Evolutionary conservation across 2,113 vertebrate genomes (phyloP), one percentile per base, ranked within the genome.

Genomic region (Alligator mississippiensis): DNA sequence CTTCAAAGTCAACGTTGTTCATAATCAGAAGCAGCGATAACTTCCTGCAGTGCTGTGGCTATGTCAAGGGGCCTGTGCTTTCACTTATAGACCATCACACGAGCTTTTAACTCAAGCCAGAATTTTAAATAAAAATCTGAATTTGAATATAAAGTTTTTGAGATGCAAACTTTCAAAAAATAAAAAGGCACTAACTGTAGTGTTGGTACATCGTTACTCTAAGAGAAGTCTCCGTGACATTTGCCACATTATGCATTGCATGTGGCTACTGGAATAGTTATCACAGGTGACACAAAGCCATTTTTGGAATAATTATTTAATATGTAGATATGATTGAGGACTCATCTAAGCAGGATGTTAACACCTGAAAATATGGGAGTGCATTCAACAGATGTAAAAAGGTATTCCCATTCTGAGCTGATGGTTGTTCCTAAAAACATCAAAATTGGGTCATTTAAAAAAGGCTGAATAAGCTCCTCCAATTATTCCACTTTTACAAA

Each of bases 331-430:
- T 19, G 11, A 66, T 74, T 47, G 3, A 59, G 34, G 86, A 30
- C 13, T 70, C 14, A 24, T 2, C 1, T 38, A 38, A n/a, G 6
- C 0, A 63, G 58, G 0, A 47, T 1, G 0, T 54, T 85, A 22
- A 7, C 21, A 90, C n/a, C 27, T 16, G 85, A 89, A 90, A 47
- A 24, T 19, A 58, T 9, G 55, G 68, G 13, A 1, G 10, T 1
- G 4, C 3, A 22, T 47, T 27, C 1, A 54, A 4, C 19, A 62
- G 88, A 34, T 8, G 13, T 9, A 34, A 12, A 11, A 3, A 3
- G 6, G 62, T 4, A 75, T 38, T 85, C 70, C 30, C 7, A 77
- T 8, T 10, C 58, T 47, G 57, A 91, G 28, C 66, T 30, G 81
- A 47, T 12, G 82, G 24, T 2, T 66, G 6, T 83, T 76, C n/a